phyloP scores from a whole-genome alignment of 2,797 vertebrate genomes.

The Schizothorax lantsangensis region DNA sequence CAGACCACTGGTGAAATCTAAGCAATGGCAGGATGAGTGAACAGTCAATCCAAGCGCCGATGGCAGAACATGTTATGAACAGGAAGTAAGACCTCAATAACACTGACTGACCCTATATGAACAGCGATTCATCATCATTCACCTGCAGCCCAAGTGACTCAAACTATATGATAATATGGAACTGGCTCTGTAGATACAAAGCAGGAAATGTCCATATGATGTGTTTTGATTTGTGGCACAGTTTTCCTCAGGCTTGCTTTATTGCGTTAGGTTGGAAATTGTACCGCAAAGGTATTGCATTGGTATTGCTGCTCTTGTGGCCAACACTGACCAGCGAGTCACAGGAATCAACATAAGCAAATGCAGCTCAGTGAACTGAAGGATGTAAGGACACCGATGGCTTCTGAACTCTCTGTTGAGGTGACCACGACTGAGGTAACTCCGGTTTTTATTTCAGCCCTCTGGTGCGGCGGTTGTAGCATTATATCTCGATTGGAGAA shows the following conservation, averaged over 20 bases:
- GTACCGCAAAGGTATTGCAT: background rate
- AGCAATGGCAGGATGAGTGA: slow-evolving; percentile 43
- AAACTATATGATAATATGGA: slow-evolving; percentile 16
- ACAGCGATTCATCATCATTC: slow-evolving; percentile 33
- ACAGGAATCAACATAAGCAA: background rate
- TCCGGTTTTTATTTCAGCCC: slow-evolving; percentile 20
- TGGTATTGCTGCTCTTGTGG: background rate
- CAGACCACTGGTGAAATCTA: background rate
- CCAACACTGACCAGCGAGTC: background rate
- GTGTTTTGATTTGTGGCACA: background rate
- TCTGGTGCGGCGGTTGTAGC: slow-evolving; percentile 17
- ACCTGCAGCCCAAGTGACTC: slow-evolving; percentile 16
- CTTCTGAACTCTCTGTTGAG: slow-evolving; percentile 33
- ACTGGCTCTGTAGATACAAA: background rate
- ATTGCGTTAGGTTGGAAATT: background rate
- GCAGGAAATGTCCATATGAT: slow-evolving; percentile 4
- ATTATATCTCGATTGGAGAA: slow-evolving; percentile 13
- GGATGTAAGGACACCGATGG: background rate
- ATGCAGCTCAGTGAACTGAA: background rate
- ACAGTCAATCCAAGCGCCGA: background rate
- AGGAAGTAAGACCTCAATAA: slow-evolving; percentile 41
- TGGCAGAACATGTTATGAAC: slow-evolving; percentile 36
- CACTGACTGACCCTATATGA: slow-evolving; percentile 24
- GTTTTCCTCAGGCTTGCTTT: background rate
- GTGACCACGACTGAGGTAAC: slow-evolving; percentile 18